These are phyloP conservation scores for Scolopax bukidnonensis DNA, from an alignment of 2,797 vertebrate genomes.

Conservation along the genomic window DNA sequence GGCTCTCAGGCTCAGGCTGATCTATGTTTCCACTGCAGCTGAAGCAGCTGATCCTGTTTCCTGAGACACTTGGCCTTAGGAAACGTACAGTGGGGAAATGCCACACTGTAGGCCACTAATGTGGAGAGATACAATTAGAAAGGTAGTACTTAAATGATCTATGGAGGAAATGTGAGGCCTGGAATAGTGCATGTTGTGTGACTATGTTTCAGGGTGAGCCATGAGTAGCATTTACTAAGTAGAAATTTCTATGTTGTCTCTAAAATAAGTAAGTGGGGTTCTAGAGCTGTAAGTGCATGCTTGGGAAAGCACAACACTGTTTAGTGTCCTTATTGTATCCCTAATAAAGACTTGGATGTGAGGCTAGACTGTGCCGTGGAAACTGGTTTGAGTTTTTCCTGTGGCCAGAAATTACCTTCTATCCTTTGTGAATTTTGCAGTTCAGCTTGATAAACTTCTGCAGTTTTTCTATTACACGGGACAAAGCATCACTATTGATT, in stretches of 20 bases:
- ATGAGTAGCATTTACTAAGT: neutral
- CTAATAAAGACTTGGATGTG: neutral
- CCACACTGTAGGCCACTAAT: accelerated
- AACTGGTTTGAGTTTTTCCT: neutral
- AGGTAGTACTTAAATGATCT: neutral
- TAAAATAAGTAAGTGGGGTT: neutral
- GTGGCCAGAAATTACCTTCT: neutral
- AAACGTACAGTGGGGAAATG: neutral
- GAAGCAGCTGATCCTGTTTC: neutral
- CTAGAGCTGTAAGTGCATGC: neutral
- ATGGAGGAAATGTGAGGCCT: neutral
- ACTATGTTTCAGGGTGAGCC: neutral
- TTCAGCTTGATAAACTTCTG: neutral
- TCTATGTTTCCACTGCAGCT: accelerated
- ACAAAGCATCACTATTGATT: slow-evolving; percentile 37
- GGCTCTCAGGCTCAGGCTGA: neutral
- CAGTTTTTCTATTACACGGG: neutral
- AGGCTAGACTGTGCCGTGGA: neutral
- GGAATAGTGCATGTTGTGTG: accelerated
- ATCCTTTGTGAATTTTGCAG: neutral
- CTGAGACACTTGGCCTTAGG: neutral
- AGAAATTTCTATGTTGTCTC: neutral
- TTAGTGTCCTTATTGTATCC: neutral
- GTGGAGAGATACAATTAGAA: neutral
- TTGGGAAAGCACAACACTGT: neutral